Base-by-base conservation (phyloP, 92 coral and sea anemone genomes). In the Muricea muricata region DNA sequence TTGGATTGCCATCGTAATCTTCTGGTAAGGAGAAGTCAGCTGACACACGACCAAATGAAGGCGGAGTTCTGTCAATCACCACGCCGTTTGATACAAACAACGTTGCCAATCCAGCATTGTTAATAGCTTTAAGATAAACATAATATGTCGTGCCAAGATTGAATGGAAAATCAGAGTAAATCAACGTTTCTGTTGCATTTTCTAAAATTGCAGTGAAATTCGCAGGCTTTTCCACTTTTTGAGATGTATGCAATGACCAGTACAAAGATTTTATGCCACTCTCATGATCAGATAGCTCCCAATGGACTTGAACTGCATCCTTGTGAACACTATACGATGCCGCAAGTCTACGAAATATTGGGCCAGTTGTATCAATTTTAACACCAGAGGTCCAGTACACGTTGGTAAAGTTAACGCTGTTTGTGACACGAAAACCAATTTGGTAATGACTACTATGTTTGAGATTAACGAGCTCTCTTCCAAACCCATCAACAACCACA, bases 331-430 rank as follows among this genome's bases (percentile, higher is more conserved):
- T 29, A 73, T 87, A 96, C 18, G 32, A 35, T 26, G 94, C 70
- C 26, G 72, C 68, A 15, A 96, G 54, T 29, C 90, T 84, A 20
- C 82, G 90, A 24, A 92, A 85, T 34, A 82, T 85, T 12, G 99
- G 99, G 6, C 97, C 94, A 0, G 97, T 89, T 31, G 87, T 89
- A 71, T 96, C 99, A 41, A 96, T 84, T 13, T 63, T 47, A 18
- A 96, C 97, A 8, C 94, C 97, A 45, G 70, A 80, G 61, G 99
- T 96, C 99, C 99, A 96, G 66, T 86, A 92, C 47, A 86, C 90
- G 23, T 91, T 73, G 30, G 63, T 74, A 4, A 90, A 88, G 23
- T 86, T 88, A 24, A 96, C 97, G 0, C 84, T 79, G 78, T 96
- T 94, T 15, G 90, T 75, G 31, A 87, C 84, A 23, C 90, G 91